Base-by-base conservation (phyloP, 2,113 vertebrate species). In the Furnarius figulus region DNA sequence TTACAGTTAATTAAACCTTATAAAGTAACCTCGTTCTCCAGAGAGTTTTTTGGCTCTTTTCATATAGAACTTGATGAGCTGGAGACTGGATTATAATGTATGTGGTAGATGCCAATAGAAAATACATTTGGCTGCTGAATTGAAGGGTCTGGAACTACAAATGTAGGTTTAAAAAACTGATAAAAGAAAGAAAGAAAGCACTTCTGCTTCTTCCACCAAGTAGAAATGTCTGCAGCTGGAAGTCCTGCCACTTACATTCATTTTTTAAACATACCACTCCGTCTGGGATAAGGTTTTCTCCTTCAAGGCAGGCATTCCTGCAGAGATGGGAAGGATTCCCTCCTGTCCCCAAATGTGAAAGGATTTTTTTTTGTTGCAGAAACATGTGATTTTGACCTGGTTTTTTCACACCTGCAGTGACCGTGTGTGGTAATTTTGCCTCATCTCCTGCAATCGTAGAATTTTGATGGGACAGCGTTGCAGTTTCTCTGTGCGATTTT, bases 11-110 rank as follows among this genome's bases (percentile, higher is more conserved):
- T 92, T 95, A 86, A 81, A 82, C 12, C 24, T 67, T 49, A 22
- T 31, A 61, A 52, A 55, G 47, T 53, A 62, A 65, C 47, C 65
- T 84, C 55, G 8, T 30, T 94, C 81, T 87, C 78, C 37, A 53
- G 90, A 88, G 85, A 76, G 33, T 33, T n/a, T 92, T 92, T n/a
- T 90, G 67, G 37, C 75, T 39, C 46, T 85, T 82, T 81, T 91
- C 33, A 21, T 47, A 11, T 23, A 49, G 71, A 79, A 62, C 33
- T 39, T 40, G 23, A 56, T 89, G 85, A 85, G 65, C 4, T 61
- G 52, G 52, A 81, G 75, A 66, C 39, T 66, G 35, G 14, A 68
- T 87, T 67, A 33, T 77, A 84, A 77, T 7, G 15, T 61, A 39
- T 50, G 31, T 72, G 33, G 33, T 67, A 44, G 62, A 47, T 82